Base-by-base conservation (phyloP, 2,888 invertebrate species). In the Pollenia labialis region DNA sequence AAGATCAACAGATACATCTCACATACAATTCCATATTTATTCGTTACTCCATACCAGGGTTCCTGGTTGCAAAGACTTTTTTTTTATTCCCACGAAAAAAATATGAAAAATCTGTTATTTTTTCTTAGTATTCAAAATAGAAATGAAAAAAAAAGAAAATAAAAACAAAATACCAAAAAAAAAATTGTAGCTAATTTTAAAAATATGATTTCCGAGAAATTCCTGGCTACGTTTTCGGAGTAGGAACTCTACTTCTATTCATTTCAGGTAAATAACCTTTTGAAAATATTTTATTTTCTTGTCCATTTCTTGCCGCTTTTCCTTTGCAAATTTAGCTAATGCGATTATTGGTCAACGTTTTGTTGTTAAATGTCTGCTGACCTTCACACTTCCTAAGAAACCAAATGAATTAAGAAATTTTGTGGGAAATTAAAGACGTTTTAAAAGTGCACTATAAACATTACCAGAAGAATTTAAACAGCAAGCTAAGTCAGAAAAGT, bases 301-400 rank as follows among this genome's bases (percentile, higher is more conserved):
- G 48, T 46, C 8, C 8, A 48, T 62, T 62, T 64, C 69, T 82
- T 76, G 62, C 76, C 52, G 69, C 52, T 58, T 46, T 64, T 12
- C 16, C 14, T 62, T 64, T 68, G 1, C n/a, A 16, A 62, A 62
- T 56, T 81, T 44, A 52, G 46, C 40, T 56, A 10, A 46, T 52
- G 56, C 8, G 16, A 0, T 44, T 68, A 48, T 48, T 74, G 74
- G 60, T 74, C 48, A 32, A 81, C 44, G 50, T 60, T 23, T 48
- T 46, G 10, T 58, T 18, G 3, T 16, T 42, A 10, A 58, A 48
- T 48, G 40, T 52, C 58, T 69, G 75, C 75, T 81, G 81, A 52
- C 68, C 81, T 75, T 81, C 68, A 72, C 80, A 80, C 80, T 79
- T 62, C 32, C 46, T 42, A 9, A 42, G 58, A 72, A 72, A 40